Evolutionary conservation across 2,888 invertebrate genomes (phyloP).

Genomic region (Heteropelma amictum): DNA sequence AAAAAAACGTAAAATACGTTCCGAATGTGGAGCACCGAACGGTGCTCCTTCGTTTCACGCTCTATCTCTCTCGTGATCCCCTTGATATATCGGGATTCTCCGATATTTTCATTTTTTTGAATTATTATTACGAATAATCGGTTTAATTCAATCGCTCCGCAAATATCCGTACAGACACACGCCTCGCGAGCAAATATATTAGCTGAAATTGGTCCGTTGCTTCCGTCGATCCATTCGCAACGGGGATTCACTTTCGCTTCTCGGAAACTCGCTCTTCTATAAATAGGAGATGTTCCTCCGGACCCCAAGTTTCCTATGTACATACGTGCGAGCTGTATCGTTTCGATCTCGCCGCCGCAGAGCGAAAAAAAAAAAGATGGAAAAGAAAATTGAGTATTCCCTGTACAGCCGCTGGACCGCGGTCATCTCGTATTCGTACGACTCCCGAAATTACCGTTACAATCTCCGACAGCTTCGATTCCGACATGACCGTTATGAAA

Average conservation of each 20-base stretch:
- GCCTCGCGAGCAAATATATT: constrained; percentile 10
- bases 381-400: background rate
- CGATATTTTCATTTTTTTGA: too few relatives aligned
- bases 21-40: too few relatives aligned
- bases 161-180: background rate
- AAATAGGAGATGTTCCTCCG: constrained; percentile 38
- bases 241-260: constrained; percentile 21
- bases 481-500: too few relatives aligned
- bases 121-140: too few relatives aligned
- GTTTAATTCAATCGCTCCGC: background rate
- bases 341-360: constrained; percentile 3
- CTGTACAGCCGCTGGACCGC: constrained; percentile 22
- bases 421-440: constrained; percentile 46
- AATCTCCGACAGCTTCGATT: constrained; percentile 44
- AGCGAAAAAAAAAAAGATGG: background rate
- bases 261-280: constrained; percentile 40
- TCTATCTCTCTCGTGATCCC: too few relatives aligned
- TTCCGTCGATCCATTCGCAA: constrained; percentile 33
- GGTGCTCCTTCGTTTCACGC: too few relatives aligned
- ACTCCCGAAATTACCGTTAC: constrained; percentile 48
- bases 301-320: constrained; percentile 32
- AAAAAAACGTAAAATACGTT: too few relatives aligned
- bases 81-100: too few relatives aligned
- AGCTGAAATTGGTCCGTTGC: constrained; percentile 30
- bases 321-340: constrained; percentile 14